Conservation (phyloP, 2,888 invertebrate genomes). For the Linyphia triangularis region DNA sequence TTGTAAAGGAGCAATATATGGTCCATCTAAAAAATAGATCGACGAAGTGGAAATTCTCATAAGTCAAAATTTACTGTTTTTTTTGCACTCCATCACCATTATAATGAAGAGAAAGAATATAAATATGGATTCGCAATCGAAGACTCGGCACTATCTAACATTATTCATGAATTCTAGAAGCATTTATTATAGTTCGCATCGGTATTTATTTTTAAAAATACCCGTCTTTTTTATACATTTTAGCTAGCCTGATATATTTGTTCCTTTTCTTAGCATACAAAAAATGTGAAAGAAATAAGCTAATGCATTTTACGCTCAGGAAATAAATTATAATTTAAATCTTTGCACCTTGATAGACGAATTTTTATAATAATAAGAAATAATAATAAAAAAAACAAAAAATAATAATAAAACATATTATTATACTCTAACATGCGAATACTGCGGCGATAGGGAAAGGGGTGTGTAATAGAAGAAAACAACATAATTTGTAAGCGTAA, state of each 20-base stretch:
- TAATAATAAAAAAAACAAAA: no score
- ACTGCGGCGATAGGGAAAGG: no score
- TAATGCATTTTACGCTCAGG: neutral
- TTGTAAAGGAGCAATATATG: neutral
- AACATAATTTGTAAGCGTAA: no score
- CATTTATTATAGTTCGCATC: neutral
- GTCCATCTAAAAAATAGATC: constrained; percentile 8
- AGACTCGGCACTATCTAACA: constrained; percentile 6
- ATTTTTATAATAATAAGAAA: no score
- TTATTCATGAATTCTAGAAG: neutral
- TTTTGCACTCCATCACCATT: neutral
- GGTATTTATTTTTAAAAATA: neutral
- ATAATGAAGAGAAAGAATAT: neutral
- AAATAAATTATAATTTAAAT: no score
- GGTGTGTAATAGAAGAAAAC: no score
- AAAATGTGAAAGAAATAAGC: neutral
- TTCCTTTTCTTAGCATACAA: neutral
- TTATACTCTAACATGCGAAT: no score
- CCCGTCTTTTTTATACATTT: neutral
- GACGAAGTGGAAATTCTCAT: constrained; percentile 28
- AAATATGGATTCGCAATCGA: constrained; percentile 16
- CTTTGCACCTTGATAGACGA: no score
- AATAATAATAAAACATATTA: no score
- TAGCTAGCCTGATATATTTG: neutral
- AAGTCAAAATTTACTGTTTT: constrained; percentile 29